These are phyloP conservation scores for Zoanthus solanderi DNA, from an alignment of 92 coral and sea anemone genomes.

Conservation along the genomic window DNA sequence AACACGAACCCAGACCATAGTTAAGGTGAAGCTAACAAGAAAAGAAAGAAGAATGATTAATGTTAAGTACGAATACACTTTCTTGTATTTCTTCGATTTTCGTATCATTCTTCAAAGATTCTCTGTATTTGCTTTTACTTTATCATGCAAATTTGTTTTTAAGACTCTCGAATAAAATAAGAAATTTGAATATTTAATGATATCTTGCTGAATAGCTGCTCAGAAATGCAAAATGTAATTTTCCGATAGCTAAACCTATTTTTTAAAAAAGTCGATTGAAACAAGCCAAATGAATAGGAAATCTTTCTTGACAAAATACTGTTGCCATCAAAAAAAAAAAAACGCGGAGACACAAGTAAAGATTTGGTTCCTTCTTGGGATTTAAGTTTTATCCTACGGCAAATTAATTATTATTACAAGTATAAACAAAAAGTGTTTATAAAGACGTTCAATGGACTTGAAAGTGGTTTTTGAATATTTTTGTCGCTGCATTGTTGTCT, in stretches of 20 bases:
- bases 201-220: not conserved
- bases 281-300: not conserved
- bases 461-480: no score
- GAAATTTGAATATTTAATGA: conserved; percentile 33
- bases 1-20: conserved; percentile 27
- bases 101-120: not conserved
- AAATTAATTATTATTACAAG: no score
- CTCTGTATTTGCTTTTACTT: not conserved
- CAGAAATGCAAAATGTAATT: not conserved
- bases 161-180: not conserved
- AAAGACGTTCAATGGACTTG: no score
- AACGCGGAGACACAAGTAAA: no score
- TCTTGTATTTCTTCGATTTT: conserved; percentile 9
- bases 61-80: not conserved
- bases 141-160: conserved; percentile 19
- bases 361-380: no score
- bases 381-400: no score
- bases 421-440: no score
- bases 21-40: conserved; percentile 36
- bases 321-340: no score
- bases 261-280: not conserved
- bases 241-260: not conserved
- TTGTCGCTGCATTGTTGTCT: no score
- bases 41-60: conserved; percentile 26
- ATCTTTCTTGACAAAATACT: no score